Evolutionary conservation across 1,140 invertebrate genomes (phyloP), one percentile per base, ranked within the genome.

Genomic region (Octopus sinensis): DNA sequence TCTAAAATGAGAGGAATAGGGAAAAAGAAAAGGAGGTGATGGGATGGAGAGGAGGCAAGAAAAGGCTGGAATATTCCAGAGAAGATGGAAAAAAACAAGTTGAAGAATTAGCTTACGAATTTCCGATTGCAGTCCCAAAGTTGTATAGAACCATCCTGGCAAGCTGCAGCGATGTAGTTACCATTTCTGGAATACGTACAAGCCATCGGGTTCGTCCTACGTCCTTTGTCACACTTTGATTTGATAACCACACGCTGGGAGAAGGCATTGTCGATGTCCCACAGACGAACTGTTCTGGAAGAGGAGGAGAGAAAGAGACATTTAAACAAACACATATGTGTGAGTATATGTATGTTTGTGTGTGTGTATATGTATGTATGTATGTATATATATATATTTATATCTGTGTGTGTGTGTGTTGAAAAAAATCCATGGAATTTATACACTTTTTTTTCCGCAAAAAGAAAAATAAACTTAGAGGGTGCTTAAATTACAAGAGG

Each of bases 111-210:
- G 80, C 91, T 90, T 86, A 94, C 93, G 90, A 92, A 93, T 82
- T 88, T 86, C 87, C 92, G 93, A 71, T 97, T 93, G 78, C 96
- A 95, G 90, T 99, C 98, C 98, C 98, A 99, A 91, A 99, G 95
- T 90, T 99, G 97, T 85, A 99, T 95, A 0, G 96, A 98, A 4
- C 98, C 98, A 91, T 99, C 98, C 53, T 94, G 93, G 88, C 98
- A 99, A 0, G 95, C 98, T 80, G 95, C 95, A 0, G 95, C 95
- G 30, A 99, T 94, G 0, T 95, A 93, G 80, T 95, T 95, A 0
- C 97, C 97, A 90, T 99, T 97, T 73, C 83, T 85, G 83, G 88
- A 90, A 84, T 90, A 91, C 13, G 89, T 83, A 86, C 90, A 91
- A 0, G 95, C 92, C 0, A 95, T 96, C 0, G 98, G 97, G 68